Base-by-base conservation (phyloP, 1,140 invertebrate species). In the Archivesica marissinica region DNA sequence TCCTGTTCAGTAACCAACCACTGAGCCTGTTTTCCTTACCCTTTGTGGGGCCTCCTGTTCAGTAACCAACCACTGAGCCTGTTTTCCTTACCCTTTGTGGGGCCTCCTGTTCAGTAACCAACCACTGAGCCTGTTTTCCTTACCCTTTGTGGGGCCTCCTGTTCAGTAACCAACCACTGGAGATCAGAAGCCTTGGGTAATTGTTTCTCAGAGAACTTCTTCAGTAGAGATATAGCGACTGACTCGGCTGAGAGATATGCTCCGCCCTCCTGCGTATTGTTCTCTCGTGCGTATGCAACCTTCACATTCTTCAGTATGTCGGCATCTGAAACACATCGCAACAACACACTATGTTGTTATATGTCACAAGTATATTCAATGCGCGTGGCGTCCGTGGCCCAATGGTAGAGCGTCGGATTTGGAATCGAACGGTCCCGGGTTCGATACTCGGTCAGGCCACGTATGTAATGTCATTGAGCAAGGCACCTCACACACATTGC, bases 1-100 rank as follows among this genome's bases (percentile, higher is more conserved):
- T 98, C 97, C 88, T 96, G 93, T 92, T 97, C 97, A 0, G 96
- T 96, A 0, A 98, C 96, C 3, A 98, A 93, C 97, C 97, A 98
- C n/a, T n/a, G n/a, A n/a, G n/a, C n/a, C n/a, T n/a, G n/a, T n/a
- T n/a, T n/a, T n/a, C n/a, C n/a, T n/a, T n/a, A n/a, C 17, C 44
- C 44, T 47, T 47, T 47, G 7, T 47, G 44, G 44, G 44, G 44
- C 17, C 44, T 47, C 44, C n/a, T 47, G 17, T 47, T 47, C 44
- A 9, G 44, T 47, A 7, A 47, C 17, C 17, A 47, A 47, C 17
- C 17, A 47, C 17, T 7, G 17, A 47, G 44, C 44, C 44, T 9
- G 7, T 47, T 9, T 17, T 47, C 17, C 44, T 47, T 47, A 47
- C 44, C 44, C 44, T 47, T 47, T 47, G 17, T 7, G 44, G 44